These are phyloP conservation scores for Fregetta grallaria DNA, from an alignment of 2,113 vertebrate species.

Conservation along the genomic window DNA sequence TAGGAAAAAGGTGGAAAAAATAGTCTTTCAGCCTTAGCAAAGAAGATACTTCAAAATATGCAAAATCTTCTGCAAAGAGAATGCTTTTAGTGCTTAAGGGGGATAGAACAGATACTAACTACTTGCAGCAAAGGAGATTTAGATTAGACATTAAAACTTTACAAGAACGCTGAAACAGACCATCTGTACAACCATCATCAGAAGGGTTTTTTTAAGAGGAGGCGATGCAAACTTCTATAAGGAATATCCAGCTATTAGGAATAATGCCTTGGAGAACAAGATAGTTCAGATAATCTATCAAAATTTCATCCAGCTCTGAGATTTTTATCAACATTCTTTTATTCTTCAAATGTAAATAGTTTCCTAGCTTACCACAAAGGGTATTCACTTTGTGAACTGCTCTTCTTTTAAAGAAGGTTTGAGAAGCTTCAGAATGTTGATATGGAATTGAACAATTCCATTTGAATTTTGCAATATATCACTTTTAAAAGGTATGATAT, in stretches of 20 bases:
- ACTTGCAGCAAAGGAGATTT: not conserved
- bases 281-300: not conserved
- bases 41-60: not conserved
- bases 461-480: not conserved
- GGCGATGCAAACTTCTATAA: not conserved
- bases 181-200: not conserved
- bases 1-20: not conserved
- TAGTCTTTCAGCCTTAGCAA: not conserved
- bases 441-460: not conserved
- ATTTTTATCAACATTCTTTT: not conserved
- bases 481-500: not conserved
- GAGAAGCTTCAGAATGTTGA: not conserved
- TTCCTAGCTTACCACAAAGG: not conserved
- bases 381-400: not conserved
- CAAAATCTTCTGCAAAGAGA: not conserved
- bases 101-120: not conserved
- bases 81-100: not conserved
- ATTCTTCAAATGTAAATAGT: not conserved
- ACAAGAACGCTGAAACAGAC: not conserved
- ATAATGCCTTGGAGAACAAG: not conserved
- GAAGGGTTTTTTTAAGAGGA: not conserved
- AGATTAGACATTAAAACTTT: not conserved
- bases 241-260: not conserved
- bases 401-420: constrained; percentile 3
- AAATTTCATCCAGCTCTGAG: not conserved